Evolutionary conservation across 1,140 invertebrate species (phyloP).

Genomic region (Zaprionus vittiger): DNA sequence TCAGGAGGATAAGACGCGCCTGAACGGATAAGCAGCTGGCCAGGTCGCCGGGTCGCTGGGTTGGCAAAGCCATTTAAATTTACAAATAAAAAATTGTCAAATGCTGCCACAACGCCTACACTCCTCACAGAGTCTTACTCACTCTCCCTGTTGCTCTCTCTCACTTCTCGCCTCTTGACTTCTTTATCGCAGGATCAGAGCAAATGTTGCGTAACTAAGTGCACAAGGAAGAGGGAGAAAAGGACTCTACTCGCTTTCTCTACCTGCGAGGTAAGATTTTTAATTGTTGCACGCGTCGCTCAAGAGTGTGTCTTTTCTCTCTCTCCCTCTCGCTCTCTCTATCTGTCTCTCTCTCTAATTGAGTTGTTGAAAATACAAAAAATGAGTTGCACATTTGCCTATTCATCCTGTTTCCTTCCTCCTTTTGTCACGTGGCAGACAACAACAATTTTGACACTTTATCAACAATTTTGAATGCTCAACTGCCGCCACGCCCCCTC

Average conservation of each 20-base stretch:
- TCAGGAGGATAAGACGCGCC: slow-evolving; percentile 39
- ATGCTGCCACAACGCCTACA: slow-evolving; percentile 64
- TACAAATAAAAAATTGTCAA: slow-evolving; percentile 77
- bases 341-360: slow-evolving; percentile 67
- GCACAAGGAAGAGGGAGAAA: slow-evolving; percentile 24
- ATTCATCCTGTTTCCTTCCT: neutral
- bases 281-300: slow-evolving; percentile 54
- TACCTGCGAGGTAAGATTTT: slow-evolving; percentile 70
- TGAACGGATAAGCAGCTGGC: slow-evolving; percentile 48
- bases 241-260: slow-evolving; percentile 13
- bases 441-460: slow-evolving; percentile 68
- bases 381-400: slow-evolving; percentile 37
- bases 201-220: slow-evolving; percentile 82
- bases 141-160: neutral
- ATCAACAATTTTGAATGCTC: slow-evolving; percentile 56
- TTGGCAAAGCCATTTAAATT: slow-evolving; percentile 68
- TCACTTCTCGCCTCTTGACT: neutral
- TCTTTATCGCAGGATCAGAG: slow-evolving; percentile 47
- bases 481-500: slow-evolving; percentile 13
- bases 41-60: neutral
- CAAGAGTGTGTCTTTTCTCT: slow-evolving; percentile 12
- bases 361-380: slow-evolving; percentile 54
- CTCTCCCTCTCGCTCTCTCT: slow-evolving; percentile 41
- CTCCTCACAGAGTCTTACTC: neutral
- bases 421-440: slow-evolving; percentile 27